Evolutionary conservation across 30 jellyfish, hydroid and myxozoan species (phyloP).

Genomic region (Mastigias papua): DNA sequence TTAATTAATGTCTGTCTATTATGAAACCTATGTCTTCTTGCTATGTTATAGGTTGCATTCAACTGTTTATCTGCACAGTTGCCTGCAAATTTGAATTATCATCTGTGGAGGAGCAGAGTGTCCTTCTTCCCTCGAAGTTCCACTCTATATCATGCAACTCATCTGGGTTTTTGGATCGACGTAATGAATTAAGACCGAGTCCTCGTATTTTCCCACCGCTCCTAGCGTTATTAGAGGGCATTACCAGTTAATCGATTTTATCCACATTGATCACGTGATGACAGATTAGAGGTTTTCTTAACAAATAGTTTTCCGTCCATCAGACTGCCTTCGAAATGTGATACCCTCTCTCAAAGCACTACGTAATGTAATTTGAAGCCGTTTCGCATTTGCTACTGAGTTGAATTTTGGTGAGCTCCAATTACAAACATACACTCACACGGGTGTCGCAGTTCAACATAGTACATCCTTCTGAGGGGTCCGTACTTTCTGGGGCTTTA

Average conservation of each 20-base stretch:
- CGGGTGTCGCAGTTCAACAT: conserved; percentile 5
- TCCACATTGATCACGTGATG: conserved; percentile 59
- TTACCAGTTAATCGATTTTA: conserved; percentile 33
- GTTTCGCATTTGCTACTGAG: neutral
- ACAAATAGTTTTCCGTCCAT: conserved; percentile 15
- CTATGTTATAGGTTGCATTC: too few relatives aligned
- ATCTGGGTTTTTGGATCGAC: neutral
- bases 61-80: too few relatives aligned
- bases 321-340: conserved; percentile 29
- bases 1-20: too few relatives aligned
- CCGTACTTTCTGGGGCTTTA: conserved; percentile 11
- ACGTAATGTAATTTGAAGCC: conserved; percentile 27
- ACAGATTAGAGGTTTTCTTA: conserved; percentile 39
- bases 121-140: neutral
- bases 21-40: too few relatives aligned
- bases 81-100: neutral
- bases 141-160: neutral
- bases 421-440: conserved; percentile 3
- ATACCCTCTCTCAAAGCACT: conserved; percentile 2
- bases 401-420: neutral
- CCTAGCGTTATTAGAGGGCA: conserved; percentile 8
- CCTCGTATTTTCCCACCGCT: conserved; percentile 25
- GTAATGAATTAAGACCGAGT: neutral
- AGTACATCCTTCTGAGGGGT: neutral
- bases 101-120: neutral